A percentile compares a stretch with the other conserved stretches of the same genome.
These are phyloP conservation scores for Ictalurus punctatus DNA, from an alignment of 2,113 vertebrate species.

Conservation along the genomic window DNA sequence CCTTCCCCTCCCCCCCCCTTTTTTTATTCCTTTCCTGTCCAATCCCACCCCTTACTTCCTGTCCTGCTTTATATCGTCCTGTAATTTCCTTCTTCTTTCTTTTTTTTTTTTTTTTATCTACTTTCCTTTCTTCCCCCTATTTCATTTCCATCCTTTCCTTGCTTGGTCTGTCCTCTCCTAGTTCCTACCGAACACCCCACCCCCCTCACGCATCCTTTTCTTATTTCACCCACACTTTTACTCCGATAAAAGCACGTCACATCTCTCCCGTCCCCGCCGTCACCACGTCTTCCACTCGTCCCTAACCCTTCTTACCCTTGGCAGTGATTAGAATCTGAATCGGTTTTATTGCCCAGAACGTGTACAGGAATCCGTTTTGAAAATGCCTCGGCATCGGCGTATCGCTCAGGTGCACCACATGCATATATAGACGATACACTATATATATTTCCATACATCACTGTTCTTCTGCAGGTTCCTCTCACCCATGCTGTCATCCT, in stretches of 20 bases:
- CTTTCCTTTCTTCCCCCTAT: conserved; percentile 57
- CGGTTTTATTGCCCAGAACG: background rate
- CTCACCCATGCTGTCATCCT: conserved; percentile 41
- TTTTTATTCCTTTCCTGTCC: background rate
- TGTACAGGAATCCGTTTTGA: background rate
- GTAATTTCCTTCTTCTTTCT: conserved; percentile 62
- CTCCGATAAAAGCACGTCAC: background rate
- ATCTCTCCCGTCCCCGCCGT: background rate
- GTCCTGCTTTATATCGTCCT: no score
- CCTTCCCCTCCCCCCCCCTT: no score
- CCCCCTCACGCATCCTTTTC: background rate
- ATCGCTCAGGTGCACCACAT: background rate
- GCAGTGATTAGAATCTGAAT: background rate
- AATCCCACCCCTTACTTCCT: conserved; percentile 66
- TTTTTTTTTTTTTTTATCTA: conserved; percentile 32
- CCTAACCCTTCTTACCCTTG: background rate
- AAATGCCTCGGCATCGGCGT: background rate
- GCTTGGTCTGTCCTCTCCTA: background rate
- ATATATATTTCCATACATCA: conserved; percentile 36
- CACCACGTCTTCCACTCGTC: background rate
- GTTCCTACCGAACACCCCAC: background rate
- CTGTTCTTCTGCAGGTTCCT: conserved; percentile 20
- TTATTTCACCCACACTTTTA: background rate
- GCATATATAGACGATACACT: background rate
- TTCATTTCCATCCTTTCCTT: conserved; percentile 52